These are phyloP conservation scores for Acanthaster planci DNA, from an alignment of 35 echinoderm and acorn worm genomes.

Conservation along the genomic window DNA sequence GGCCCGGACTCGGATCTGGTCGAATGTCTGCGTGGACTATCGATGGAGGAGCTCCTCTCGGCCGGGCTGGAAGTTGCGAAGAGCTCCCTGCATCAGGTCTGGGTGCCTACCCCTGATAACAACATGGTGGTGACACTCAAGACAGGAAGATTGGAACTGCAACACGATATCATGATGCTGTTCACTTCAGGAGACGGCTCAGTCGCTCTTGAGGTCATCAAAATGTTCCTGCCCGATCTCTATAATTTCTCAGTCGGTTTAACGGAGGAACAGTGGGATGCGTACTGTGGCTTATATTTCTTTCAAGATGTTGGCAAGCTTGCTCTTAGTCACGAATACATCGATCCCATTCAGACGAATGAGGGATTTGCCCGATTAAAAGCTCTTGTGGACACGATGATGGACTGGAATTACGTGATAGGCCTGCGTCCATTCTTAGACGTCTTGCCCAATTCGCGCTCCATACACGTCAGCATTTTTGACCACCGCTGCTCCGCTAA, in stretches of 20 bases:
- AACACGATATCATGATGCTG: background rate
- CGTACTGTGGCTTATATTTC: background rate
- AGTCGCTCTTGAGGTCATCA: background rate
- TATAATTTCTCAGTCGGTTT: background rate
- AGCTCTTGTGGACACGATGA: background rate
- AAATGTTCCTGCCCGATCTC: background rate
- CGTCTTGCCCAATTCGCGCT: background rate
- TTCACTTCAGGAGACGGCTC: background rate
- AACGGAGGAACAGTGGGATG: background rate
- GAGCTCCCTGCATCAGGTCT: background rate
- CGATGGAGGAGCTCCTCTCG: background rate
- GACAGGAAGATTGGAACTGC: background rate
- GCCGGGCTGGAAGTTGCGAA: background rate
- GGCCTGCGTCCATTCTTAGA: background rate
- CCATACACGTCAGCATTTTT: background rate
- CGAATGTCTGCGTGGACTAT: background rate
- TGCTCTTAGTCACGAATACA: background rate
- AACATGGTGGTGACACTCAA: background rate
- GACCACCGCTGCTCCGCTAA: conserved; percentile 1
- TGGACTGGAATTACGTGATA: background rate
- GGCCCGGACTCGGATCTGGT: background rate
- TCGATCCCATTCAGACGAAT: background rate
- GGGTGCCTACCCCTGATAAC: background rate
- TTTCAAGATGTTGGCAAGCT: background rate
- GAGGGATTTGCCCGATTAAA: background rate